Evolutionary conservation across 2,888 invertebrate genomes (phyloP), one percentile per base, ranked within the genome.

Genomic region (Napeogenes sylphis): DNA sequence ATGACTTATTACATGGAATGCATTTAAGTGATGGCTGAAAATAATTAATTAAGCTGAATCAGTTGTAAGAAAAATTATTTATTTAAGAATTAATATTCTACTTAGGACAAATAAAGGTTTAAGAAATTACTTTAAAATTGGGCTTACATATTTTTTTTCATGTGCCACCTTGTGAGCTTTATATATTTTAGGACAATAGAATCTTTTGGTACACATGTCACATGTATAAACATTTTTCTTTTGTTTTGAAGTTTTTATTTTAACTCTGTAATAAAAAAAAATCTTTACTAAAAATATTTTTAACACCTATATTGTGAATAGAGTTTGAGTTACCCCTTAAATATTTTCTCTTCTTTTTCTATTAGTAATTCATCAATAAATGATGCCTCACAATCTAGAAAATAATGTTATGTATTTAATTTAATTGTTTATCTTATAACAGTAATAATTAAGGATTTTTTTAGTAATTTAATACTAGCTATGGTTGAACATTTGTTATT

Each of bases 141-240:
- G 35, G 64, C 82, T 80, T 74, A 90, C 90, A 62, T 73, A 73
- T 75, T 83, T 83, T 2, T 82, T 87, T 64, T 85, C 75, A 78
- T 90, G 90, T 63, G 76, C 78, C 8, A 82, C 72, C 69, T 81
- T 83, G 61, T 90, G 90, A 42, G 83, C 80, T 71, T 87, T 83
- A 75, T 81, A 84, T 67, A 84, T 77, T 57, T 84, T 81, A 51
- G 58, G 78, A 77, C 56, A 77, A 32, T 46, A 77, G 66, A 88
- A 90, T 59, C 79, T 83, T 70, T 81, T 87, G 55, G 77, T 79
- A 65, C 90, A 90, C 14, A 84, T 47, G 21, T 81, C 78, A 78
- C 90, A 90, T 63, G 61, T 65, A 77, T 51, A 51, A 30, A 82
- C 66, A 74, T 75, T 68, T 74, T 75, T 66, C 68, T 77, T 67